These are phyloP conservation scores for Passer montanus DNA, from an alignment of 2,113 vertebrate genomes.

Conservation along the genomic window DNA sequence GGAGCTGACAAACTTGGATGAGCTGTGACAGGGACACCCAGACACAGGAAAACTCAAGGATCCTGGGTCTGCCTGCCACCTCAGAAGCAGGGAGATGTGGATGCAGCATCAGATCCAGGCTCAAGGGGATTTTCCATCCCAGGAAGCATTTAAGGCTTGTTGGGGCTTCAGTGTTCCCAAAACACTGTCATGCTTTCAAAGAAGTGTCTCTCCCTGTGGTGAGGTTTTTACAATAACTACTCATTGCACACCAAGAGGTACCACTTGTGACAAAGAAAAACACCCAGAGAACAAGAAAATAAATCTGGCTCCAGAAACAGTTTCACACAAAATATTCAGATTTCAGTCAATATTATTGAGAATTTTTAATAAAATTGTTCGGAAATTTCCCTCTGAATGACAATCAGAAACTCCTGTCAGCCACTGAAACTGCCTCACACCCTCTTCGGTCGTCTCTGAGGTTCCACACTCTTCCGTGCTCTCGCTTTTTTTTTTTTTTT, in stretches of 20 bases:
- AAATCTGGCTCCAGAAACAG: neutral
- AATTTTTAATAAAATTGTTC: neutral
- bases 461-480: neutral
- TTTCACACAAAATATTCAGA: neutral
- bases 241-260: neutral
- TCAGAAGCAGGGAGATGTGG: neutral
- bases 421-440: constrained; percentile 18
- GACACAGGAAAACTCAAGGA: neutral
- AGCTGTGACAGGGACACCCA: neutral
- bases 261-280: neutral
- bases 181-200: neutral
- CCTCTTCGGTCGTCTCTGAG: neutral
- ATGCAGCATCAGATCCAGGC: accelerated
- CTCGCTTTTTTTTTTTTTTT: neutral
- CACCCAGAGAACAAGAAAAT: neutral
- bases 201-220: neutral
- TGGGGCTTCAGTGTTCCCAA: neutral
- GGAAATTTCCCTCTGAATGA: neutral
- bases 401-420: neutral
- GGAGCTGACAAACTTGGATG: neutral
- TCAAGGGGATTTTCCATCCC: neutral
- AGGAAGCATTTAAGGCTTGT: neutral
- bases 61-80: neutral
- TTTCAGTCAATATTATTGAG: neutral
- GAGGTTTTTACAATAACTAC: neutral